A percentile compares a stretch with the other conserved stretches of the same genome.
phyloP scores from a whole-genome alignment of 1,140 invertebrate species.

The Grapholita molesta region DNA sequence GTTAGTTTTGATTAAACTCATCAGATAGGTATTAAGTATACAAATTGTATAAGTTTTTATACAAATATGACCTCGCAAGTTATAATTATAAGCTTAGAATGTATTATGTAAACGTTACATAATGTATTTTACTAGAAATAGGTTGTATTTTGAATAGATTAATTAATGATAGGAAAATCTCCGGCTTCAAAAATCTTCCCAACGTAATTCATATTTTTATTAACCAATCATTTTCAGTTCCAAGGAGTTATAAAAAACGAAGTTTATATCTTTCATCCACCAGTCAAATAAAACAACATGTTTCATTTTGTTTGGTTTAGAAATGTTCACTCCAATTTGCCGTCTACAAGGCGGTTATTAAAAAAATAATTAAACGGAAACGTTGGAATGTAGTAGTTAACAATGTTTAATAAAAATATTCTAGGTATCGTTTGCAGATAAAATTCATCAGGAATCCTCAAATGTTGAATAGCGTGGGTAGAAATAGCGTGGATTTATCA shows the following conservation, averaged over 20 bases:
- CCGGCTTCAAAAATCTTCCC: too few species aligned
- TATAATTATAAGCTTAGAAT: too few species aligned
- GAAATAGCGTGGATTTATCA: not conserved
- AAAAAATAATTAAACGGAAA: not conserved
- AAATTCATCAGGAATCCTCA: constrained; percentile 8
- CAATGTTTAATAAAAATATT: not conserved
- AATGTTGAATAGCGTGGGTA: not conserved
- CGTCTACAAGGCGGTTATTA: not conserved
- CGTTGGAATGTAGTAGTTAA: not conserved
- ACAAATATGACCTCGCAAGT: too few species aligned
- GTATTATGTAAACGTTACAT: too few species aligned
- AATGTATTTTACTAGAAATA: too few species aligned
- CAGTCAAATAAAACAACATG: not conserved
- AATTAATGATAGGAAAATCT: too few species aligned
- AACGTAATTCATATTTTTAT: not conserved
- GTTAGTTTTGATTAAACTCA: too few species aligned
- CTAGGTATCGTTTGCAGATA: not conserved
- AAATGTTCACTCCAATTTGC: not conserved
- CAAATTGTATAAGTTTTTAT: too few species aligned
- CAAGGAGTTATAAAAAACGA: not conserved
- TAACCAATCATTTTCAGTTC: not conserved
- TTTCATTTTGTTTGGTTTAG: not conserved
- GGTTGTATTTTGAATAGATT: too few species aligned
- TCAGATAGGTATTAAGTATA: too few species aligned
- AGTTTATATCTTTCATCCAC: not conserved